Conservation (phyloP, 2,888 invertebrate genomes). For the Stictocephala bisonia region DNA sequence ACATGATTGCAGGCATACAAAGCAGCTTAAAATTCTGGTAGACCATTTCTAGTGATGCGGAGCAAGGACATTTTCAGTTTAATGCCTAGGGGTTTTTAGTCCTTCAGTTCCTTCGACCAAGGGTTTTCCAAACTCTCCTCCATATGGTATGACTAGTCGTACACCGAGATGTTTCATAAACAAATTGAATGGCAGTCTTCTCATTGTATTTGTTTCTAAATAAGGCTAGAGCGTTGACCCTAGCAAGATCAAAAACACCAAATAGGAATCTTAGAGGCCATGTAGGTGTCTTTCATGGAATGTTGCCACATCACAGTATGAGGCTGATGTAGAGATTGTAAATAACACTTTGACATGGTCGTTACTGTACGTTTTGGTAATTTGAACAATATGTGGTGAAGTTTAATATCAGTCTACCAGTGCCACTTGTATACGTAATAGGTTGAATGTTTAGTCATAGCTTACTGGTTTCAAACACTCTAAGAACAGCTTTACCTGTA, state of each 20-base stretch:
- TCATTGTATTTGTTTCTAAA: slow-evolving; percentile 10
- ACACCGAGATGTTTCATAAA: not conserved
- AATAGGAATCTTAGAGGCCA: not conserved
- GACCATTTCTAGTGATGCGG: not conserved
- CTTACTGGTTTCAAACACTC: too few species aligned
- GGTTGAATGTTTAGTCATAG: too few species aligned
- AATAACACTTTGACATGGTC: too few species aligned
- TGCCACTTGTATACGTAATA: too few species aligned
- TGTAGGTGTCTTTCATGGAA: not conserved
- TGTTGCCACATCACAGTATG: too few species aligned
- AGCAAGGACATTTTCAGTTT: not conserved
- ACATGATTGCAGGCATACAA: not conserved
- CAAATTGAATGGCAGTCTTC: not conserved
- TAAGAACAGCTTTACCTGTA: too few species aligned
- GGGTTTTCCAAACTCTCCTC: not conserved
- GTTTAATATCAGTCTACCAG: too few species aligned
- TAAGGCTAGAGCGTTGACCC: not conserved
- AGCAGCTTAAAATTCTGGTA: not conserved
- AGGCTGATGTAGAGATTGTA: too few species aligned
- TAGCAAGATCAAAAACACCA: not conserved
- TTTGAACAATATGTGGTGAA: too few species aligned
- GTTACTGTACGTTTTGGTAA: too few species aligned
- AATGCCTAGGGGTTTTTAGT: slow-evolving; percentile 1
- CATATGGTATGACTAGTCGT: not conserved
- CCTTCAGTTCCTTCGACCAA: not conserved